These are phyloP conservation scores for Furcula furcula DNA, from an alignment of 2,888 invertebrate species.

Conservation along the genomic window DNA sequence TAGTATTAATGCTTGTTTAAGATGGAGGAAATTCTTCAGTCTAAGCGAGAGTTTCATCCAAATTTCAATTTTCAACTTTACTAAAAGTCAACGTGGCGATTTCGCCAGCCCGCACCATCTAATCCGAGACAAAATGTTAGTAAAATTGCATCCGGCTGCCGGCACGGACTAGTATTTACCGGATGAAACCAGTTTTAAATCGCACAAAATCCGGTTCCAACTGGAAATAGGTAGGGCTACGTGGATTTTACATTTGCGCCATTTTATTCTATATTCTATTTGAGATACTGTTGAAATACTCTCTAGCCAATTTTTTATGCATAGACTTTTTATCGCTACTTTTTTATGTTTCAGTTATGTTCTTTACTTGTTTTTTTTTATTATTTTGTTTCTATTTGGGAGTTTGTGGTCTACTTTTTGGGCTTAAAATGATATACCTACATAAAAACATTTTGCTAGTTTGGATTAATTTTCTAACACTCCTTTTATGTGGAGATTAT, in stretches of 20 bases:
- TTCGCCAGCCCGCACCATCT: conserved; percentile 26
- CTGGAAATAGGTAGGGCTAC: conserved; percentile 22
- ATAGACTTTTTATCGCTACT: no score
- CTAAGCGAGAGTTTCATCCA: no score
- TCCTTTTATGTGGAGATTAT: no score
- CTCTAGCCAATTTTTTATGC: conserved; percentile 1
- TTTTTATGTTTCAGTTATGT: no score
- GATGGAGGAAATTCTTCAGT: no score
- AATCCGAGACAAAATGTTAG: conserved; percentile 45
- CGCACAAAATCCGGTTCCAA: conserved; percentile 37
- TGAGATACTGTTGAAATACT: conserved; percentile 7
- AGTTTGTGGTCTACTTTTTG: no score
- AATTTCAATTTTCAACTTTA: conserved; percentile 35
- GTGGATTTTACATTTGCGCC: conserved; percentile 37
- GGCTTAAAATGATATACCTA: no score
- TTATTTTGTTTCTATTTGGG: no score
- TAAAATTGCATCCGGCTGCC: conserved; percentile 37
- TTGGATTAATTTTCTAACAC: no score
- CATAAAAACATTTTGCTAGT: no score
- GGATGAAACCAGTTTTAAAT: conserved; percentile 46
- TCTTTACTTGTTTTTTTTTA: no score
- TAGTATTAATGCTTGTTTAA: no score
- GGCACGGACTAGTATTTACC: conserved; percentile 40
- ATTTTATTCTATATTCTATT: conserved; percentile 19
- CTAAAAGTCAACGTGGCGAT: conserved; percentile 31